These are phyloP conservation scores for Acromyrmex heyeri DNA, from an alignment of 1,140 invertebrate genomes.

Conservation along the genomic window DNA sequence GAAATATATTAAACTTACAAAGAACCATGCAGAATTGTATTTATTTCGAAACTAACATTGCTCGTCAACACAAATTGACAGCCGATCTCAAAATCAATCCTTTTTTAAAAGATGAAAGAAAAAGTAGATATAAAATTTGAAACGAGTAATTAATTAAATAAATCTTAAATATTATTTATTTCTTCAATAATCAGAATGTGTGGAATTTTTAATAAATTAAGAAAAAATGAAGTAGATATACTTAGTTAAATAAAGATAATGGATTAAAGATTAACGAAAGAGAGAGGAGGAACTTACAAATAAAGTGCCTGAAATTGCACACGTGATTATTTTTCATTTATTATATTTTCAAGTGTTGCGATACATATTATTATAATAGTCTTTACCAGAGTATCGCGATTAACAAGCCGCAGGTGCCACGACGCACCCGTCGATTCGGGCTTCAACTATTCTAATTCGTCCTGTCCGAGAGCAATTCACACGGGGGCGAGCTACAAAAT, in stretches of 20 bases:
- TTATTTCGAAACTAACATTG: background rate
- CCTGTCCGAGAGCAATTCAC: conserved; percentile 55
- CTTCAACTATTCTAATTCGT: conserved; percentile 39
- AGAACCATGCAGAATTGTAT: conserved; percentile 31
- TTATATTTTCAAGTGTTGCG: background rate
- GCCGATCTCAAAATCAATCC: background rate
- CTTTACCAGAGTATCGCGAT: conserved; percentile 25
- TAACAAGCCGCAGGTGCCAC: conserved; percentile 42
- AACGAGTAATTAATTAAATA: background rate
- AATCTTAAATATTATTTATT: background rate
- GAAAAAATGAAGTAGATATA: background rate
- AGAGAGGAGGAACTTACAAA: background rate
- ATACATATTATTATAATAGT: background rate
- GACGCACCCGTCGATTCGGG: background rate
- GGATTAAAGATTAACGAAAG: background rate
- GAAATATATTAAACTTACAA: conserved; percentile 76
- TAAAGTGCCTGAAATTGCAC: too few species aligned
- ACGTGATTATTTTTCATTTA: background rate
- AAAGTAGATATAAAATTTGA: background rate
- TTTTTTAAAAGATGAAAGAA: background rate
- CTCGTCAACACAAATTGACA: background rate
- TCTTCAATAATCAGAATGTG: background rate
- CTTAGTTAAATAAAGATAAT: background rate
- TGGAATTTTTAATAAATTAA: background rate
- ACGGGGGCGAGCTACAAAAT: conserved; percentile 63